Evolutionary conservation across 2,888 invertebrate genomes (phyloP).

Genomic region (Cistogaster globosa): DNA sequence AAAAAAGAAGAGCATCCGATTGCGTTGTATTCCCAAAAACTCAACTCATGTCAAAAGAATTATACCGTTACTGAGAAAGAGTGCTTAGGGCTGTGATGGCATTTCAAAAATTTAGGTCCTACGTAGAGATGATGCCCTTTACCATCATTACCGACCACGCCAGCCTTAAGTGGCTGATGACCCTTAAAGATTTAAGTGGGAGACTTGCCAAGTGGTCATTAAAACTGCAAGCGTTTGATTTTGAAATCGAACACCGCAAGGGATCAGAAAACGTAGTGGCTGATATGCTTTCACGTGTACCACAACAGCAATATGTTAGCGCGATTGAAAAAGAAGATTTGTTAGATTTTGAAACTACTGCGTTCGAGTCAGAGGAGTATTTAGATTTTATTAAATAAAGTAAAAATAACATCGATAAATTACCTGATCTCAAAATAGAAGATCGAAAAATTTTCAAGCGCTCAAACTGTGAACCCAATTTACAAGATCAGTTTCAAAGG

Average conservation of each 20-base stretch:
- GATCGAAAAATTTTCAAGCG: no score
- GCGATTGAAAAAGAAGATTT: no score
- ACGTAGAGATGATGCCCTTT: not conserved
- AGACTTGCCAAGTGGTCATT: conserved; percentile 14
- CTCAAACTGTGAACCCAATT: no score
- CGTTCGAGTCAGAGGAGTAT: no score
- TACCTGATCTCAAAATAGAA: no score
- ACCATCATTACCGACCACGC: conserved; percentile 12
- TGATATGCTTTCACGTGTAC: not conserved
- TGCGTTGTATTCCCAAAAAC: not conserved
- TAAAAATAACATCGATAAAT: no score
- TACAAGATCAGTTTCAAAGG: no score
- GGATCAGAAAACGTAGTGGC: conserved; percentile 13
- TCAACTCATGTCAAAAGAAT: not conserved
- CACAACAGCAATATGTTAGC: not conserved
- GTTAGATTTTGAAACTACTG: no score
- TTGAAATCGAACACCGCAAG: conserved; percentile 15
- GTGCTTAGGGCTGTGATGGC: not conserved
- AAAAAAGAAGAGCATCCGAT: not conserved
- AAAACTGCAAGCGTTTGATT: conserved; percentile 8
- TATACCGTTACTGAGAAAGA: not conserved
- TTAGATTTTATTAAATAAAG: no score
- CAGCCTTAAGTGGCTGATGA: conserved; percentile 28
- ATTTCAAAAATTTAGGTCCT: not conserved
- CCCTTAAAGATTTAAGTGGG: conserved; percentile 4